Evolutionary conservation across 2,113 vertebrate species (phyloP).

Genomic region (Mesocricetus auratus): DNA sequence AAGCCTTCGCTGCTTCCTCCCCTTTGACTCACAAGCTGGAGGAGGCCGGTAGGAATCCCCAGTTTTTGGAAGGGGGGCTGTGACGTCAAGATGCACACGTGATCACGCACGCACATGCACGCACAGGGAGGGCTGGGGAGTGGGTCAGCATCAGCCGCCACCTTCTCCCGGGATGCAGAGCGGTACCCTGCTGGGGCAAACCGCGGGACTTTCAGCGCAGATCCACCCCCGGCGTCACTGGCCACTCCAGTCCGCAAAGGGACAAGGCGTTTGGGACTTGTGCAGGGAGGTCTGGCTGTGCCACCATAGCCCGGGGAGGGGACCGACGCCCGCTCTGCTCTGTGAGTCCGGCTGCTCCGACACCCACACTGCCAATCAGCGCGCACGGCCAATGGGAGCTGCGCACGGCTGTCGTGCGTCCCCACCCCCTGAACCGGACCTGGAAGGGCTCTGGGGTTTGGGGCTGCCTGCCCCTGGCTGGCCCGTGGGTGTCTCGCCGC

Average conservation of each 20-base stretch:
- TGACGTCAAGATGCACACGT: background rate
- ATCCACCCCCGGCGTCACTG: accelerated
- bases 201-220: background rate
- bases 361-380: accelerated
- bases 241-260: background rate
- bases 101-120: background rate
- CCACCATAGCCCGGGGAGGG: background rate
- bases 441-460: accelerated
- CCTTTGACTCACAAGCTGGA: background rate
- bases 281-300: background rate
- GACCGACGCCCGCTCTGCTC: accelerated
- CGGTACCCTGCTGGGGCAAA: background rate
- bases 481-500: too few species aligned
- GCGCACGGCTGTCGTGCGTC: background rate
- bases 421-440: too few species aligned
- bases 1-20: background rate
- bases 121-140: too few species aligned
- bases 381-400: background rate
- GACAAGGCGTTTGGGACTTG: background rate
- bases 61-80: background rate
- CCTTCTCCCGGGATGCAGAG: background rate
- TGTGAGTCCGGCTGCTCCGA: accelerated
- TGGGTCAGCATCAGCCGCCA: background rate
- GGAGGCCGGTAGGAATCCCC: background rate
- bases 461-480: too few species aligned